Evolutionary conservation across 2,113 vertebrate genomes (phyloP).

Genomic region (Ailuropoda melanoleuca): DNA sequence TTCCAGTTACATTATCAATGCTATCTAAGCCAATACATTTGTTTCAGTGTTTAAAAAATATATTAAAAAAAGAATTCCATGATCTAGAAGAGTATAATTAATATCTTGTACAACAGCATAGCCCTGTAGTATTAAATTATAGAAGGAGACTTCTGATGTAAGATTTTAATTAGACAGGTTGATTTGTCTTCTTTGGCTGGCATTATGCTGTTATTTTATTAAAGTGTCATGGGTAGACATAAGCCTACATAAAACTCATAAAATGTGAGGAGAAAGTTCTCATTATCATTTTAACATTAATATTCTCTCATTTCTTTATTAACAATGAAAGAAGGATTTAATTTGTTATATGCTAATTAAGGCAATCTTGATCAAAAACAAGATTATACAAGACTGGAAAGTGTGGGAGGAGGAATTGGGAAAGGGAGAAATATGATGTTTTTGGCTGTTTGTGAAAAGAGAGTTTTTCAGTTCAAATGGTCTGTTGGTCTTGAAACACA

Average conservation of each 20-base stretch:
- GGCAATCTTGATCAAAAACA: conserved; percentile 47
- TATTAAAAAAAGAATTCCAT: background rate
- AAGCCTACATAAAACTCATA: conserved; percentile 57
- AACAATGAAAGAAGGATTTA: conserved; percentile 67
- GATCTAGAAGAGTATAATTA: background rate
- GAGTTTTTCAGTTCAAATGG: background rate
- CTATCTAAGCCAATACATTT: background rate
- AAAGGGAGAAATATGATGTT: background rate
- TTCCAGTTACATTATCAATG: background rate
- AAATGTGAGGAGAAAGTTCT: conserved; percentile 9
- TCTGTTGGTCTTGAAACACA: conserved; percentile 30
- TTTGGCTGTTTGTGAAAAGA: background rate
- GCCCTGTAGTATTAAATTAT: conserved; percentile 9
- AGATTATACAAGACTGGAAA: conserved; percentile 21
- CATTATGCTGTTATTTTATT: conserved; percentile 59
- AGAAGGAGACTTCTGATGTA: conserved; percentile 6
- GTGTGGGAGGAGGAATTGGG: background rate
- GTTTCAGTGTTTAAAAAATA: conserved; percentile 17
- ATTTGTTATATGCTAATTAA: conserved; percentile 76
- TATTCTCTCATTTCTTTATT: conserved; percentile 66
- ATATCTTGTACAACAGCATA: background rate
- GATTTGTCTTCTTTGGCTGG: conserved; percentile 28
- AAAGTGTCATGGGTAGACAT: conserved; percentile 43
- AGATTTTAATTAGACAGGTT: conserved; percentile 64
- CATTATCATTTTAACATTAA: conserved; percentile 47